Conservation (phyloP, 2,797 vertebrate species). For the Sibirionetta formosa region DNA sequence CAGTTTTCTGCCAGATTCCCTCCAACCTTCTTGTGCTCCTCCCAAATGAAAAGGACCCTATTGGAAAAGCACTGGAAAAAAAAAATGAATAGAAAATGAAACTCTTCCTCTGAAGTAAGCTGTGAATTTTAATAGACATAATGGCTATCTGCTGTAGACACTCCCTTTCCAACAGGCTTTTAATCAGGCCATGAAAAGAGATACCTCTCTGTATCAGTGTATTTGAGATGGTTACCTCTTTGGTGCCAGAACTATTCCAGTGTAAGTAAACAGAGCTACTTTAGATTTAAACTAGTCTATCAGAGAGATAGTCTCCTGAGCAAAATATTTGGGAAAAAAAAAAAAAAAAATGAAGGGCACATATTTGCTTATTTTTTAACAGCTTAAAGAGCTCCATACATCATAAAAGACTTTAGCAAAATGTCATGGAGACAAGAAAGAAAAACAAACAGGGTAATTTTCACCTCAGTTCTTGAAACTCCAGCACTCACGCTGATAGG, state of each 20-base stretch:
- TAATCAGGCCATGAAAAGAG: not conserved
- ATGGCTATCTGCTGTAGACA: not conserved
- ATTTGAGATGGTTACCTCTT: not conserved
- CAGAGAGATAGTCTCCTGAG: not conserved
- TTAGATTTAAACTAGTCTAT: not conserved
- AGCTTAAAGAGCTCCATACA: not conserved
- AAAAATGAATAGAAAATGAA: not conserved
- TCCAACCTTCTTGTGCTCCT: not conserved
- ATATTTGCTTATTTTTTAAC: not conserved
- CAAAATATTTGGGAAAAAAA: not conserved
- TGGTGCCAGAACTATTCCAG: not conserved
- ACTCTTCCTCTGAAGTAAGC: not conserved
- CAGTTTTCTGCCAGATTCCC: not conserved
- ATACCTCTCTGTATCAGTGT: not conserved
- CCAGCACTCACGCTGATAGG: slow-evolving; percentile 10
- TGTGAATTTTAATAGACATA: not conserved
- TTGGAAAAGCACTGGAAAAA: not conserved
- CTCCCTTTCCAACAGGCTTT: not conserved
- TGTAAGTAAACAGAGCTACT: not conserved
- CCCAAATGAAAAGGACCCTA: not conserved
- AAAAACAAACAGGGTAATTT: not conserved
- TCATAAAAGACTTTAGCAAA: not conserved
- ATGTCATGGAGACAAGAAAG: not conserved
- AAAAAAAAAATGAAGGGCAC: not conserved
- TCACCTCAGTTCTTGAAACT: slow-evolving; percentile 49